Evolutionary conservation across 2,797 vertebrate species (phyloP).

Genomic region (Coluber constrictor): DNA sequence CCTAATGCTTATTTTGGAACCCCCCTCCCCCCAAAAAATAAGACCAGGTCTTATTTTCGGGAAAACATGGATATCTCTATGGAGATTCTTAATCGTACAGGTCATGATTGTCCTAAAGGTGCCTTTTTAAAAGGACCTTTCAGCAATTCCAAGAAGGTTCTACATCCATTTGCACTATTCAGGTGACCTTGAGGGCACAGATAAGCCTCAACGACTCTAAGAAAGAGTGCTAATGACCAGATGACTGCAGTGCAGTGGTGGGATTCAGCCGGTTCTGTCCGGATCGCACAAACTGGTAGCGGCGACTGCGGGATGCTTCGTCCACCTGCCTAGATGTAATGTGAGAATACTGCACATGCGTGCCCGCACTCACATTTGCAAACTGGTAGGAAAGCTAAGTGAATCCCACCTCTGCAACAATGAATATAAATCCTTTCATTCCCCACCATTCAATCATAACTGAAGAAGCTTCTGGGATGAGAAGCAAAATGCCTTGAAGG

Average conservation of each 20-base stretch:
- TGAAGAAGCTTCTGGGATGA: not conserved
- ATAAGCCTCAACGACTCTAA: not conserved
- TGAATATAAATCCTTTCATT: not conserved
- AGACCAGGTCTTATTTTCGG: too few relatives aligned
- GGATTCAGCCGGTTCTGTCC: too few relatives aligned
- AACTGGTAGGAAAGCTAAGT: too few relatives aligned
- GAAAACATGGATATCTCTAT: not conserved
- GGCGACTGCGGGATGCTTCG: too few relatives aligned
- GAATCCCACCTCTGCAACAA: not conserved
- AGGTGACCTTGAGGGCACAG: not conserved
- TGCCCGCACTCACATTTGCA: too few relatives aligned
- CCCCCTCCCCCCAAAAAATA: too few relatives aligned
- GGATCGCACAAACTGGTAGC: too few relatives aligned
- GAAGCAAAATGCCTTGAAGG: not conserved
- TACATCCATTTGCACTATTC: not conserved
- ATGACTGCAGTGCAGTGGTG: not conserved
- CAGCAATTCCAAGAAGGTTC: not conserved
- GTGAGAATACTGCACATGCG: too few relatives aligned
- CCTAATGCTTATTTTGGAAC: too few relatives aligned
- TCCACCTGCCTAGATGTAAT: too few relatives aligned
- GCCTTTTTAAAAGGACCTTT: not conserved
- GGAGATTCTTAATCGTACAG: not conserved
- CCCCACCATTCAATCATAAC: not conserved
- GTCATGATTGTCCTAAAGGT: not conserved
- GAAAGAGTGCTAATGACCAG: not conserved